phyloP scores from a whole-genome alignment of 2,888 invertebrate genomes.

The Rhamphomyia laevipes region DNA sequence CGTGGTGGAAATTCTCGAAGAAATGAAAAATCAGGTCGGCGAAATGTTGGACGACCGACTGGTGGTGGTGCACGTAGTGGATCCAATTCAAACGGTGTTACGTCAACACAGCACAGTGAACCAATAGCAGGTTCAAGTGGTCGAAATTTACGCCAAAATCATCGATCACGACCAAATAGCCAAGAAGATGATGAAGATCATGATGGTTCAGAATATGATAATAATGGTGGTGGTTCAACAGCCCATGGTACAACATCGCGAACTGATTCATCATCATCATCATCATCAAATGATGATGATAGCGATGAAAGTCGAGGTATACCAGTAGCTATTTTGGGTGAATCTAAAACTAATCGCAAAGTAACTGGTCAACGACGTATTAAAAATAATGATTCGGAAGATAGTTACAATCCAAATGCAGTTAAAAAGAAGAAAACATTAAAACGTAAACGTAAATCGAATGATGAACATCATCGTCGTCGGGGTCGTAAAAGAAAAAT shows the following conservation, averaged over 20 bases:
- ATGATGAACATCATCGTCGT: conserved; percentile 17
- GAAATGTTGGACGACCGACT: too few relatives aligned
- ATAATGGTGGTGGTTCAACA: conserved; percentile 11
- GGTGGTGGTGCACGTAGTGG: neutral
- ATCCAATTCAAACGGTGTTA: conserved; percentile 32
- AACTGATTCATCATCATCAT: neutral
- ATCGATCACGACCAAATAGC: conserved; percentile 20
- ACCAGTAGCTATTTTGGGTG: conserved; percentile 14
- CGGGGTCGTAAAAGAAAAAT: conserved; percentile 13
- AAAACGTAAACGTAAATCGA: conserved; percentile 18
- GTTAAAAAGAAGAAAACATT: conserved; percentile 14
- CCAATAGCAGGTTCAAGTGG: conserved; percentile 17
- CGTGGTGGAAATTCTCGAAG: neutral
- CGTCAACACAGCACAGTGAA: conserved; percentile 27
- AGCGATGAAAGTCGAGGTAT: conserved; percentile 15
- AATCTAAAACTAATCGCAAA: conserved; percentile 14
- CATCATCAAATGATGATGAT: conserved; percentile 6
- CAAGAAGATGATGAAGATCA: conserved; percentile 21
- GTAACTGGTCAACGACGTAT: conserved; percentile 18
- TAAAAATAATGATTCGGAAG: conserved; percentile 42
- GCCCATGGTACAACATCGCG: neutral
- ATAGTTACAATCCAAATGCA: conserved; percentile 42
- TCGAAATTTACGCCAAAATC: conserved; percentile 21
- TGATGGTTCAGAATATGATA: conserved; percentile 11
- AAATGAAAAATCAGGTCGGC: neutral